Evolutionary conservation across 2,797 vertebrate species (phyloP), one percentile per base, ranked within the genome.

Genomic region (Chaetodon trifasciatus): DNA sequence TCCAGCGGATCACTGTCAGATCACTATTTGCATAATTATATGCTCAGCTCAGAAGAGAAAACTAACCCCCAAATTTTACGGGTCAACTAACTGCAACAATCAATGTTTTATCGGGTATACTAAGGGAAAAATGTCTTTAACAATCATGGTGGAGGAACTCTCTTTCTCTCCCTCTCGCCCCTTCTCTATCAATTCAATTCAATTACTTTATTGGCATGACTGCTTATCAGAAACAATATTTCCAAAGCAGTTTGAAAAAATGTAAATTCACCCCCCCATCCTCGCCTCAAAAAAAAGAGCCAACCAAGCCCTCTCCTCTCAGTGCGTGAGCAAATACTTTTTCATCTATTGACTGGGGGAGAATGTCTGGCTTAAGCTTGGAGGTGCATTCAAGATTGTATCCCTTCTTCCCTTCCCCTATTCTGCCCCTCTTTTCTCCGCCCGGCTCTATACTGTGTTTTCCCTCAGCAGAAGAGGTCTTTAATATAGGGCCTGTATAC

Each of bases 21-120:
- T 96, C 96, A 96, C 95, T 97, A 99, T 99, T 99, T 99, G 97
- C 98, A 99, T 99, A 99, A 99, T 99, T 97, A 98, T 98, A 98
- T 99, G 98, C 98, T 98, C 96, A 95, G 96, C 96, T 97, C 97
- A 98, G 97, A 97, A 97, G 97, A 96, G 97, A 98, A 97, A 97
- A 97, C 96, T 98, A 97, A 97, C 97, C 97, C 90, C 96, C 95
- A 97, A 97, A 98, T 99, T 98, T 98, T 97, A 98, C 97, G 98
- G 98, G 98, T 99, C 97, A 99, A 93, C 96, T 96, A 95, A 96
- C 97, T 95, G 97, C 96, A 96, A 99, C 97, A 99, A 99, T 99
- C 97, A 97, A 96, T 97, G 97, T 98, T 98, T 98, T 97, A 98
- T 98, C 97, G 96, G 94, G 90, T 97, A 96, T 97, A 96, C 96